Base-by-base conservation (phyloP, 2,797 vertebrate species). In the Dallia pectoralis region DNA sequence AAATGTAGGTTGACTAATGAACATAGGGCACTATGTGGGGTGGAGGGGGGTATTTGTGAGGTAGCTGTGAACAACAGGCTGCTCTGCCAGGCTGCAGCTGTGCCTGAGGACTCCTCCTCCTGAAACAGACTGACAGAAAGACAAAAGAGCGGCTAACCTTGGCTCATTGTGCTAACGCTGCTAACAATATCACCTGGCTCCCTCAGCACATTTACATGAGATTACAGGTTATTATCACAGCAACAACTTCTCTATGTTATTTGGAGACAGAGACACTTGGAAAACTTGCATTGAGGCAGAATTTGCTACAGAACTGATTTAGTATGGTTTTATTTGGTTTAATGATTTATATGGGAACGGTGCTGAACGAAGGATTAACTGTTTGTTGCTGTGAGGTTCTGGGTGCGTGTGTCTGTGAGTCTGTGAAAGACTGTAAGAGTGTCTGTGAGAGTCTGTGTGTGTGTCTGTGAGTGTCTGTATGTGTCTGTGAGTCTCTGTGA, bases 41-140 rank as follows among this genome's bases (percentile, higher is more conserved):
- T 7, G 32, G 18, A 19, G 19, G 7, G 4, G n/a, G 19, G 19
- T n/a, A 66, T 66, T 33, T 66, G 30, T 18, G 14, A 32, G 0
- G 19, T 33, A 66, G 7, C 0, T 19, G 32, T 12, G 15, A 19
- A 66, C 64, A 40, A 25, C 64, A 66, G 40, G 16, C 40, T 15
- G 40, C 22, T 68, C 44, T 29, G 16, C 29, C 27, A 32, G 69
- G 62, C 51, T 79, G 71, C 90, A 91, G 87, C 88, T 91, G 84
- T 86, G 75, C 79, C 85, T 80, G 84, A 78, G 78, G 81, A 80
- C 77, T 40, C 78, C n/a, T 56, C 53, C 53, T 70, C 87, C 86
- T 67, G 91, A 86, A 92, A 91, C 88, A 89, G 67, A 79, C 69
- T 85, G 89, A 87, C 79, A 81, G 73, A 79, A 70, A 77, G 64